phyloP scores from a whole-genome alignment of 2,797 vertebrate genomes.

The Phylloscopus collybita region DNA sequence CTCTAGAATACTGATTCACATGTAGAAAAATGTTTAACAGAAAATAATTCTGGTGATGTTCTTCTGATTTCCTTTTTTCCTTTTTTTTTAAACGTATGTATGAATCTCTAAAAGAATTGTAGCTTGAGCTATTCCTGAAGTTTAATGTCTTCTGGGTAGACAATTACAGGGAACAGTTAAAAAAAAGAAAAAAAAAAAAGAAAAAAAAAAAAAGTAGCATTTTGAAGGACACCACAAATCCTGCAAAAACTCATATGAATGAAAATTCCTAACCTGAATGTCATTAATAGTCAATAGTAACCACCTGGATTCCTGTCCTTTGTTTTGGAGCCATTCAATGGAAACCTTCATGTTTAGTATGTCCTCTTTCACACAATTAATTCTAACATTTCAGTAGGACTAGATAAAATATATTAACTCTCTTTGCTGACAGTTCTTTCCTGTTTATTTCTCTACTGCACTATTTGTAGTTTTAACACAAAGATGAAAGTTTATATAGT shows the following conservation, averaged over 20 bases:
- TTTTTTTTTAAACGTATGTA: neutral
- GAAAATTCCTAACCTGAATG: neutral
- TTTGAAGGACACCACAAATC: neutral
- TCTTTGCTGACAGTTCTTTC: neutral
- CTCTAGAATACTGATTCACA: neutral
- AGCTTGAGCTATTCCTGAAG: neutral
- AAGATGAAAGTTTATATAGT: neutral
- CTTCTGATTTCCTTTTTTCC: neutral
- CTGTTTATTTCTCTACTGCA: neutral
- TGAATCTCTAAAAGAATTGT: neutral
- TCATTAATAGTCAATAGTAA: neutral
- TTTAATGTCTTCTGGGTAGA: neutral
- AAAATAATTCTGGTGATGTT: neutral
- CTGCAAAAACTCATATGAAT: neutral
- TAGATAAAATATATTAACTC: neutral
- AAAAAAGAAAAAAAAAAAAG: neutral
- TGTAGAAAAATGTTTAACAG: neutral
- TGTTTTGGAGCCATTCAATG: neutral
- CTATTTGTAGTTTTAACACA: neutral
- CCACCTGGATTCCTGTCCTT: neutral
- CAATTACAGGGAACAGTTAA: neutral
- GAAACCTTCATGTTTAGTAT: neutral
- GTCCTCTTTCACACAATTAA: neutral
- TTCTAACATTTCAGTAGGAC: neutral
- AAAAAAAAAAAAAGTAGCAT: rapidly evolving